Conservation (phyloP, 2,888 invertebrate genomes). For the Euzetes globulus region DNA sequence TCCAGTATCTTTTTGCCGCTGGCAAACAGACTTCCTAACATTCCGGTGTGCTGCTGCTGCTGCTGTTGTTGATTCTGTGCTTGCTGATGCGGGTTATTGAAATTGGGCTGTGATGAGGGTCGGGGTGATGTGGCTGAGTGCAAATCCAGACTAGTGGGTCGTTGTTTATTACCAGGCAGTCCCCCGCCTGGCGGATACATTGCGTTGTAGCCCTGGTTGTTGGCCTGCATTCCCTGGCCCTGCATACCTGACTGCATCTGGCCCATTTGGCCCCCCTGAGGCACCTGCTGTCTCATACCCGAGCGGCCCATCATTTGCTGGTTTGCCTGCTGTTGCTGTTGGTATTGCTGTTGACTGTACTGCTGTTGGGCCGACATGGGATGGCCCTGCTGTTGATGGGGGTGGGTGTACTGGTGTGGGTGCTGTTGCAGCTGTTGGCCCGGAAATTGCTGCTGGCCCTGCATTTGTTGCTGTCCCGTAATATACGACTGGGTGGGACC, state of each 20-base stretch:
- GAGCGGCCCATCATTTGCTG: constrained; percentile 43
- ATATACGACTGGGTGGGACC: constrained; percentile 7
- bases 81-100: not conserved
- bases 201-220: constrained; percentile 31
- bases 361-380: constrained; percentile 7
- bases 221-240: constrained; percentile 37
- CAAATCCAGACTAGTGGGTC: constrained; percentile 34
- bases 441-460: not conserved
- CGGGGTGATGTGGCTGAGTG: not conserved
- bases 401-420: constrained; percentile 26
- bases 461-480: constrained; percentile 6
- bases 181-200: constrained; percentile 30
- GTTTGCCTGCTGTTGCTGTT: constrained; percentile 34
- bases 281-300: constrained; percentile 75
- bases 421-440: constrained; percentile 11
- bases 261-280: constrained; percentile 63
- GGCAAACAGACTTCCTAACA: constrained; percentile 35
- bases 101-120: constrained; percentile 12
- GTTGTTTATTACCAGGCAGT: constrained; percentile 36
- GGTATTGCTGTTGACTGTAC: constrained; percentile 31
- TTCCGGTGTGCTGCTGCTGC: constrained; percentile 33
- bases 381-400: not conserved
- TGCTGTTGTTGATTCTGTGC: constrained; percentile 21
- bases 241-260: constrained; percentile 38
- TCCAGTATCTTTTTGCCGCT: constrained; percentile 38